Evolutionary conservation across 2,113 vertebrate species (phyloP), one percentile per base, ranked within the genome.

Genomic region (Peromyscus leucopus): DNA sequence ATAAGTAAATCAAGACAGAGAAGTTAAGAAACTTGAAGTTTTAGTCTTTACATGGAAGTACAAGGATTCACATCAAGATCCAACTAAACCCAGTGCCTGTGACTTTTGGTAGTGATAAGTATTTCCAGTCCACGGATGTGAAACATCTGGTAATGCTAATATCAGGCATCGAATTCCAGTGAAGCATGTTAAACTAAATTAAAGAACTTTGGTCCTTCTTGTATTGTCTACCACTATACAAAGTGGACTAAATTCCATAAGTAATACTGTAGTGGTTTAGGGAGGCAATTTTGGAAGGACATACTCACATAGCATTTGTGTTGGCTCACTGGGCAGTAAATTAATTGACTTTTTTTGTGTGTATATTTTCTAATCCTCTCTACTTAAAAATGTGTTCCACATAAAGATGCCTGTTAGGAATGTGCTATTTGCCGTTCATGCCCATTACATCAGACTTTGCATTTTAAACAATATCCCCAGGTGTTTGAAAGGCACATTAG

Each of bases 301-400:
- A 88, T 82, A 89, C 42, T 39, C 3, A 28, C 8, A 74, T 5
- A 63, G 26, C 72, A 16, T 94, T 89, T 8, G 33, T 8, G 17
- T 76, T 88, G 55, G 22, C 39, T 65, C 19, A 63, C 13, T 94
- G 61, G 90, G 7, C 67, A 24, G 16, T 83, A 59, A 79, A 59
- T 8, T 84, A 75, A 96, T 42, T 39, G 5, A 75, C 5, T n/a
- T 42, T 93, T 95, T 93, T 95, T 93, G n/a, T n/a, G n/a, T 94
- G 39, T 48, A 79, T 74, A 84, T 42, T 2, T 55, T 83, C 61
- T 90, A 57, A 75, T 46, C 3, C 19, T 91, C 51, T 22, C n/a
- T 55, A 57, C 21, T 75, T 42, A 31, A 93, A 22, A 51, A 31
- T 89, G 21, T 91, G 15, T n/a, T 92, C 39, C 5, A 46, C 69